Evolutionary conservation across 2,888 invertebrate species (phyloP).

Genomic region (Hyles lineata): DNA sequence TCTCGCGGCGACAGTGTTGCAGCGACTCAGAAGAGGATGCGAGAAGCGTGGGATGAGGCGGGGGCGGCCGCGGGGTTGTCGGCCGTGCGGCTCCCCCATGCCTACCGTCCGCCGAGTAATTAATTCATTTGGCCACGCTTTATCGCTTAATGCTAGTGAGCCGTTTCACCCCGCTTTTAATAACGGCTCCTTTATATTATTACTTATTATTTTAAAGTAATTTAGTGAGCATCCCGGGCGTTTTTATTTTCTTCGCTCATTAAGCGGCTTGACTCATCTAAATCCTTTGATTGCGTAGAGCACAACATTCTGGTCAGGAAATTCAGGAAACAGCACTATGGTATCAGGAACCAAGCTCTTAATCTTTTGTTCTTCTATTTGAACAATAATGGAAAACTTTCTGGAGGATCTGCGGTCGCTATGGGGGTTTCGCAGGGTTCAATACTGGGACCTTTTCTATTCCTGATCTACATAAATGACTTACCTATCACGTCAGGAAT

Average conservation of each 20-base stretch:
- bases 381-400: too few species aligned
- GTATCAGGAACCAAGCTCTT: too few species aligned
- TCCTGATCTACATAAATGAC: too few species aligned
- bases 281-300: too few species aligned
- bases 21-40: neutral
- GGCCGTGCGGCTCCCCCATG: neutral
- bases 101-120: neutral
- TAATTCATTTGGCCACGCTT: neutral
- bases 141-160: neutral
- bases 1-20: neutral
- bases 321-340: too few species aligned
- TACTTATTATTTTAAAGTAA: neutral
- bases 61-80: neutral
- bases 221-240: neutral
- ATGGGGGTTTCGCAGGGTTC: too few species aligned
- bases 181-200: neutral
- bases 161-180: neutral
- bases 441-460: too few species aligned
- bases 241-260: neutral
- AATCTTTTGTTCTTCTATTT: too few species aligned
- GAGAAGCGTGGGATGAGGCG: neutral
- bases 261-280: too few species aligned
- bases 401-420: too few species aligned
- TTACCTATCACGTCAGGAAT: too few species aligned
- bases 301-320: too few species aligned